These are phyloP conservation scores for Ceratina australensis DNA, from an alignment of 1,140 invertebrate species.

Conservation along the genomic window DNA sequence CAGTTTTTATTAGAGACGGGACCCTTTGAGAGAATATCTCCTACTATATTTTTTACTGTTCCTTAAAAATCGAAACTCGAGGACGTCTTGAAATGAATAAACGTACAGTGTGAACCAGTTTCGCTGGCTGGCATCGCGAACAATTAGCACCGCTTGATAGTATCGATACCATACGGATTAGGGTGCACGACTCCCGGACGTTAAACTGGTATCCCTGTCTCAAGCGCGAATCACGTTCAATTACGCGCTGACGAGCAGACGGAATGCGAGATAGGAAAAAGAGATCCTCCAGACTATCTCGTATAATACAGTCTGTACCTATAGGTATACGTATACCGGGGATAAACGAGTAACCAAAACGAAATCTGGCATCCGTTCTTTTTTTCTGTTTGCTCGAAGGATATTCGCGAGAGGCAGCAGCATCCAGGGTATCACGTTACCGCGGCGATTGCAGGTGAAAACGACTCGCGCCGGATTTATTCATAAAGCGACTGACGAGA, in stretches of 20 bases:
- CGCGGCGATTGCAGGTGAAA: slow-evolving; percentile 60
- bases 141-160: not conserved
- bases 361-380: slow-evolving; percentile 40
- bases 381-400: slow-evolving; percentile 14
- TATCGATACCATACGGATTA: not conserved
- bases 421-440: slow-evolving; percentile 57
- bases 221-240: slow-evolving; percentile 11
- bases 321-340: not conserved
- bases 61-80: not conserved
- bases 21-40: too few species aligned
- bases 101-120: not conserved
- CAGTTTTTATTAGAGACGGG: too few species aligned
- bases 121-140: not conserved
- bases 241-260: slow-evolving; percentile 19
- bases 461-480: slow-evolving; percentile 61
- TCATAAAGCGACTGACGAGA: slow-evolving; percentile 60
- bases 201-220: slow-evolving; percentile 10
- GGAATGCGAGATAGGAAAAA: slow-evolving; percentile 5
- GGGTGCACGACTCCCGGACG: not conserved
- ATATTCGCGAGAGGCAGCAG: slow-evolving; percentile 37
- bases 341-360: slow-evolving; percentile 20
- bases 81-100: not conserved
- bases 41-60: too few species aligned
- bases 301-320: slow-evolving; percentile 13
- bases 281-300: not conserved